Conservation (phyloP, 2,113 vertebrate species). For the Rhodinocichla rosea region DNA sequence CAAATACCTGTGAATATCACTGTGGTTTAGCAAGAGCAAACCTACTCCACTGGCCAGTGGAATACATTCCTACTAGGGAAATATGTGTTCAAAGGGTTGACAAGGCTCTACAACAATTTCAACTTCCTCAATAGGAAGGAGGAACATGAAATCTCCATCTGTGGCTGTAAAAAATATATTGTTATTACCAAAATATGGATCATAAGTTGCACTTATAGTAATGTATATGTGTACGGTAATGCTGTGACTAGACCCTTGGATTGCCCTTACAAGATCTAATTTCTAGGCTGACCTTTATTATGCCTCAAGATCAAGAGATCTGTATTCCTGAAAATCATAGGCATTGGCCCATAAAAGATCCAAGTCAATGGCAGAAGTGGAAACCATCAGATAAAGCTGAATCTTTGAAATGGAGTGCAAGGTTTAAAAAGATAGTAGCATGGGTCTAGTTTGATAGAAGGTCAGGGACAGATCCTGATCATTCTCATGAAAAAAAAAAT, state of each 20-base stretch:
- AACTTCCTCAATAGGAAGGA: neutral
- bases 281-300: neutral
- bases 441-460: neutral
- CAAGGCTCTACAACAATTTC: neutral
- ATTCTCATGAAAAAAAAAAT: neutral
- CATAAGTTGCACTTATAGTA: neutral
- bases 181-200: neutral
- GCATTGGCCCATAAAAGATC: neutral
- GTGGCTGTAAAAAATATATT: neutral
- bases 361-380: neutral
- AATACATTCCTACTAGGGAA: neutral
- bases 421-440: neutral
- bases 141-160: neutral
- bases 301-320: neutral
- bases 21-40: neutral
- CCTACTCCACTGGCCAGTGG: neutral
- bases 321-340: neutral
- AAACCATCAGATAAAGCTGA: neutral
- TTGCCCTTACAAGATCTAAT: neutral
- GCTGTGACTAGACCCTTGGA: neutral
- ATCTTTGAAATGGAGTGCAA: neutral
- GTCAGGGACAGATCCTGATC: neutral
- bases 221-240: neutral
- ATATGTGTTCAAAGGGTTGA: neutral
- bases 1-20: neutral